Evolutionary conservation across 2,888 invertebrate genomes (phyloP), one percentile per base, ranked within the genome.

Genomic region (Malachius bipustulatus): DNA sequence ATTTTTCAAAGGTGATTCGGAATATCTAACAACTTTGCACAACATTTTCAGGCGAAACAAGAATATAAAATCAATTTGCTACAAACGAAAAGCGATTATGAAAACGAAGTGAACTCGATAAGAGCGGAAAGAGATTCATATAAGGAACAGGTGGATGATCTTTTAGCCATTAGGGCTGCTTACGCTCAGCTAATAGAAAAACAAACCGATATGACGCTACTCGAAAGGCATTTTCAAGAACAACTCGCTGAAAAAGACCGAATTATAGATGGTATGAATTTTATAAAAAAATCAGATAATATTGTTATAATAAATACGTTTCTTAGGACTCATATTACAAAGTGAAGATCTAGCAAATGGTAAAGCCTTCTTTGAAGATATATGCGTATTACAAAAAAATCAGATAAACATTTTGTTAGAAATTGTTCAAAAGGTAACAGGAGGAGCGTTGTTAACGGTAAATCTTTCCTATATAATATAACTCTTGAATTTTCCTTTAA

Each of bases 141-240:
- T 30, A 49, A 48, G 33, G 19, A 39, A 1, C 54, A 54, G 43
- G 47, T 53, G n/a, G 50, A 52, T 19, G 49, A 52, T 26, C 40
- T 55, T 19, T 45, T 51, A 35, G 43, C 44, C 9, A 47, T 52
- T 10, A 42, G 52, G 35, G 44, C 47, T 28, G 50, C 49, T 4
- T 19, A 19, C 24, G 24, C 24, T 19, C 24, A 19, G n/a, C n/a
- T 19, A 19, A 19, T 19, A 8, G 24, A 19, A 19, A 19, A 19
- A 19, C 24, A 19, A 19, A 19, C 24, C 24, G 24, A 19, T 19
- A n/a, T 19, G n/a, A 19, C 24, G 6, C 6, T 8, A 19, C 6
- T 19, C 6, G 24, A 19, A n/a, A 19, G n/a, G 24, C 6, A 19
- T 19, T 19, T 8, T 19, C 24, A n/a, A n/a, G 6, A 19, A 6